phyloP scores from a whole-genome alignment of 2,113 vertebrate species.

The Bufo bufo region DNA sequence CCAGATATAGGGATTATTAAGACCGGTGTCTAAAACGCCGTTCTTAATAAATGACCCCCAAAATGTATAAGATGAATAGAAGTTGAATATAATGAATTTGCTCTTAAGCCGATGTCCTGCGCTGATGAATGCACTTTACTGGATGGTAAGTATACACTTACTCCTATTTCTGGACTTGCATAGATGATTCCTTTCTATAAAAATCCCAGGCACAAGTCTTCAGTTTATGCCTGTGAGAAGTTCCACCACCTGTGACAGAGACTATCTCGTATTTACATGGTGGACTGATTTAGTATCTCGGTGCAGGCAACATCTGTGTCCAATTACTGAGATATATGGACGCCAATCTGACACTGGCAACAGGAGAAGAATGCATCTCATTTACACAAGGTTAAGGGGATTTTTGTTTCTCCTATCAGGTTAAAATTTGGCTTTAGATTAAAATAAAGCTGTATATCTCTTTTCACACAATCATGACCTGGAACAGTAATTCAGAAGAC shows the following conservation, averaged over 20 bases:
- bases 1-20: too few relatives aligned
- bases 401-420: constrained; percentile 67
- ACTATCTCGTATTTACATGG: constrained; percentile 65
- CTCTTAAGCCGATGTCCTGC: too few relatives aligned
- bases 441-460: not conserved
- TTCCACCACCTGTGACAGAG: constrained; percentile 61
- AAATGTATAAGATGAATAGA: too few relatives aligned
- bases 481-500: constrained; percentile 22
- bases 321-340: constrained; percentile 79
- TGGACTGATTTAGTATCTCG: constrained; percentile 71
- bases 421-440: constrained; percentile 22
- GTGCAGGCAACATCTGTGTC: constrained; percentile 75
- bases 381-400: constrained; percentile 74
- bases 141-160: too few relatives aligned
- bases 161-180: not conserved
- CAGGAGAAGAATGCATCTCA: constrained; percentile 74
- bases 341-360: constrained; percentile 72
- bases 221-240: constrained; percentile 57
- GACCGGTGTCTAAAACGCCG: too few relatives aligned
- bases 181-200: not conserved
- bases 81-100: too few relatives aligned
- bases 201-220: constrained; percentile 20
- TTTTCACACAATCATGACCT: constrained; percentile 7
- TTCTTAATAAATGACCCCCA: too few relatives aligned
- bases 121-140: too few relatives aligned